Evolutionary conservation across 2,888 invertebrate genomes (phyloP).

Genomic region (Cynaeus angustus): DNA sequence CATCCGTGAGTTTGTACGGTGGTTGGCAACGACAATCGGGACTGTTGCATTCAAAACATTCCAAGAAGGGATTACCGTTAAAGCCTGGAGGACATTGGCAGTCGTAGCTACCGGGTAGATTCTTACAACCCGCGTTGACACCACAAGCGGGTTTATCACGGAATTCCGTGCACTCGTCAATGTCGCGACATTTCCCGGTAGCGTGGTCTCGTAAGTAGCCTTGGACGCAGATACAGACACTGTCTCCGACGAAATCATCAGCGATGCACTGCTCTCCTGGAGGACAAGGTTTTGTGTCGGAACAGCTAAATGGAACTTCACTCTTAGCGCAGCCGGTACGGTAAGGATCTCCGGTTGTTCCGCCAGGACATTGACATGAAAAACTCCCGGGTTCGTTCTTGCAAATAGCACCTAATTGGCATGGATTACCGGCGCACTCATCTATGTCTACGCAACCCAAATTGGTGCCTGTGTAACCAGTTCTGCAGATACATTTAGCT

Average conservation of each 20-base stretch:
- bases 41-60: slow-evolving; percentile 89
- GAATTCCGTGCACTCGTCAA: slow-evolving; percentile 88
- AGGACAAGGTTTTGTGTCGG: slow-evolving; percentile 85
- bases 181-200: slow-evolving; percentile 86
- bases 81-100: slow-evolving; percentile 92
- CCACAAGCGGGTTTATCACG: slow-evolving; percentile 88
- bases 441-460: slow-evolving; percentile 89
- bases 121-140: slow-evolving; percentile 91
- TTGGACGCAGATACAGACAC: slow-evolving; percentile 92
- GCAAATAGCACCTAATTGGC: slow-evolving; percentile 89
- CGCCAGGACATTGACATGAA: slow-evolving; percentile 91
- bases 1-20: slow-evolving; percentile 88
- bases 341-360: slow-evolving; percentile 87
- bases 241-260: slow-evolving; percentile 82
- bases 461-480: slow-evolving; percentile 84
- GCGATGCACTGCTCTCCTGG: slow-evolving; percentile 89
- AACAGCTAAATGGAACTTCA: slow-evolving; percentile 80
- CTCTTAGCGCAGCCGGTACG: slow-evolving; percentile 83
- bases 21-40: slow-evolving; percentile 91
- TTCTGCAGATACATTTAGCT: slow-evolving; percentile 88
- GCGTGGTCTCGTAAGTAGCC: slow-evolving; percentile 87
- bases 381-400: slow-evolving; percentile 91
- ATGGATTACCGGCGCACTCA: slow-evolving; percentile 89
- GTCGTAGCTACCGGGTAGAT: slow-evolving; percentile 94
- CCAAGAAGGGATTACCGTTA: slow-evolving; percentile 91